Evolutionary conservation across 2,888 invertebrate species (phyloP).

Genomic region (Galerucella calmariensis): DNA sequence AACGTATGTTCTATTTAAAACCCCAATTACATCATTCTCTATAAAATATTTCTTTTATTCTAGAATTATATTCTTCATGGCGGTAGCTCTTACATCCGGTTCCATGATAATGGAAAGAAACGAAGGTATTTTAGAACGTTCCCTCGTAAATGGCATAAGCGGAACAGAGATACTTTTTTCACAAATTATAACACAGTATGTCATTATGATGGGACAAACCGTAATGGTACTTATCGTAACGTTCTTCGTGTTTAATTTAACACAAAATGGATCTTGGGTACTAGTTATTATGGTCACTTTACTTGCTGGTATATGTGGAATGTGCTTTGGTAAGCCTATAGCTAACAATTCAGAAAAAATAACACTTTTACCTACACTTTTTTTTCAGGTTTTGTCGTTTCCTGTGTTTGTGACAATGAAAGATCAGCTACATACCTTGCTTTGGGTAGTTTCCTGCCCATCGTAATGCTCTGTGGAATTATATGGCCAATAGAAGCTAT

Average conservation of each 20-base stretch:
- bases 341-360: too few relatives aligned
- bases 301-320: slow-evolving; percentile 89
- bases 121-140: slow-evolving; percentile 90
- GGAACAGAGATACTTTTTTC: slow-evolving; percentile 87
- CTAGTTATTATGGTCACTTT: slow-evolving; percentile 81
- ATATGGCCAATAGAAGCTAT: slow-evolving; percentile 97
- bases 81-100: slow-evolving; percentile 91
- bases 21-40: too few relatives aligned
- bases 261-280: slow-evolving; percentile 79
- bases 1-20: slow-evolving; percentile 71
- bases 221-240: slow-evolving; percentile 81
- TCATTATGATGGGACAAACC: slow-evolving; percentile 87
- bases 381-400: slow-evolving; percentile 80
- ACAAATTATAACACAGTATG: slow-evolving; percentile 88
- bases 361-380: background rate
- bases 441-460: slow-evolving; percentile 86
- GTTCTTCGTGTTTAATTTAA: slow-evolving; percentile 81
- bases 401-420: slow-evolving; percentile 83
- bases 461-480: slow-evolving; percentile 88
- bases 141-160: slow-evolving; percentile 85
- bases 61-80: slow-evolving; percentile 93
- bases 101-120: slow-evolving; percentile 90
- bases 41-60: slow-evolving; percentile 44
- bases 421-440: slow-evolving; percentile 87
- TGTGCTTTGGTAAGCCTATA: slow-evolving; percentile 76